Percentiles rank a stretch among this genome's conserved stretches.
phyloP scores from a whole-genome alignment of 2,113 vertebrate genomes.

The Anas platyrhynchos region DNA sequence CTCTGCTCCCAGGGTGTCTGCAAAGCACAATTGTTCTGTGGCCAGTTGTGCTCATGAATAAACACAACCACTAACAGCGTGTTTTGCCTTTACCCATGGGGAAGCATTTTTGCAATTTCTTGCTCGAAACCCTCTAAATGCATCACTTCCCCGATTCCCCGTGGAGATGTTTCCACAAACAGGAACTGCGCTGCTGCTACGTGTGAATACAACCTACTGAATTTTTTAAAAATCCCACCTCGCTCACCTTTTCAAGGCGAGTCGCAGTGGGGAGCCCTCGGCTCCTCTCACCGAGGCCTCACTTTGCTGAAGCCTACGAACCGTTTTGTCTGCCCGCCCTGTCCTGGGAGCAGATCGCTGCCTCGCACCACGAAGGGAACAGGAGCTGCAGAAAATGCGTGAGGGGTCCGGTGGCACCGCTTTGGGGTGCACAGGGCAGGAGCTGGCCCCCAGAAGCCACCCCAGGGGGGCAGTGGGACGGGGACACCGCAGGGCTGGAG shows the following conservation, averaged over 20 bases:
- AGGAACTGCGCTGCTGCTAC: background rate
- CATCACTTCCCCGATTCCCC: background rate
- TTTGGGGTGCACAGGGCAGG: background rate
- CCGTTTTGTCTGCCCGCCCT: fast-evolving
- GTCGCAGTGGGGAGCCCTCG: fast-evolving
- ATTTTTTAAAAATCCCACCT: background rate
- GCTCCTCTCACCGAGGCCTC: background rate
- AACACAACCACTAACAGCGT: background rate
- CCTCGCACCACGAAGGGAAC: background rate
- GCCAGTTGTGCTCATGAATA: background rate
- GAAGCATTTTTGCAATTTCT: slow-evolving; percentile 5
- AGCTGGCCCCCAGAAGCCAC: too few species aligned
- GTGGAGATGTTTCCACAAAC: background rate
- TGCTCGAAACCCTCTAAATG: slow-evolving; percentile 45
- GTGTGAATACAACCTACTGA: background rate
- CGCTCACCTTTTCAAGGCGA: background rate
- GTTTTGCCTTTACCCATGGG: background rate
- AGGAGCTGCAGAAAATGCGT: fast-evolving
- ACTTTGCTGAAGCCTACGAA: background rate
- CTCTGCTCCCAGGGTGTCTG: background rate
- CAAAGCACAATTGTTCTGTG: fast-evolving
- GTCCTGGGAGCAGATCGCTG: background rate
- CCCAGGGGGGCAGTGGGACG: too few species aligned
- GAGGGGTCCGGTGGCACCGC: fast-evolving
- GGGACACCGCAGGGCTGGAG: too few species aligned